Evolutionary conservation across 92 coral and sea anemone genomes (phyloP).

Genomic region (Heliopora coerulea): DNA sequence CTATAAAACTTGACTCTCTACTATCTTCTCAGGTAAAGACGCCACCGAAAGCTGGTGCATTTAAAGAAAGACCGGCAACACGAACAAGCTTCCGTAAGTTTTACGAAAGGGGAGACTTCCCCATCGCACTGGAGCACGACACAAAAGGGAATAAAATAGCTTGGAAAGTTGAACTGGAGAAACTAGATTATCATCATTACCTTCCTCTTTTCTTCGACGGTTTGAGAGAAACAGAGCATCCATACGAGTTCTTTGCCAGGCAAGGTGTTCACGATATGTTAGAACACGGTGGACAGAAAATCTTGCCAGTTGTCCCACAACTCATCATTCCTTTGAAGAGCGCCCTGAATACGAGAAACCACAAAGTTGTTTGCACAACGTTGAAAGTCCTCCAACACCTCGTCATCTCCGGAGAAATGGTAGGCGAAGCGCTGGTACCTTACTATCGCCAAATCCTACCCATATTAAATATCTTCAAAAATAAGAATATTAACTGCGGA

Average conservation of each 20-base stretch:
- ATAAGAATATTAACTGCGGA: conserved; percentile 88
- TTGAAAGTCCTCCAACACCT: conserved; percentile 90
- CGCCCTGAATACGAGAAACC: conserved; percentile 85
- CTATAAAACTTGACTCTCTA: conserved; percentile 3
- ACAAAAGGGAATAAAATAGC: conserved; percentile 99
- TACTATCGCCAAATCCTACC: conserved; percentile 98
- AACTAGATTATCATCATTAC: conserved; percentile 97
- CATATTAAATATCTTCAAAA: conserved; percentile 88
- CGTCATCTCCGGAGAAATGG: conserved; percentile 75
- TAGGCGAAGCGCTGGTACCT: conserved; percentile 96
- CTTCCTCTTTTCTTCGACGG: conserved; percentile 97
- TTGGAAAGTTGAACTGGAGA: conserved; percentile 98
- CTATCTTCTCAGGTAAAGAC: conserved; percentile 61
- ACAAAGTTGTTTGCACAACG: conserved; percentile 82
- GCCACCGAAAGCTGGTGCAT: conserved; percentile 90
- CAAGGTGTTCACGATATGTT: conserved; percentile 99
- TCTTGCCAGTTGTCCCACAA: conserved; percentile 93
- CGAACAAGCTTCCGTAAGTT: conserved; percentile 86
- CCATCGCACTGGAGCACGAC: conserved; percentile 98
- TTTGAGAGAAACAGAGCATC: conserved; percentile 88
- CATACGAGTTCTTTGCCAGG: conserved; percentile 93
- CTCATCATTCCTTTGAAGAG: conserved; percentile 90
- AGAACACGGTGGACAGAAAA: conserved; percentile 95
- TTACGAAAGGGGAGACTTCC: conserved; percentile 98
- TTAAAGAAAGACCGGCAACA: conserved; percentile 76